Evolutionary conservation across 2,888 invertebrate genomes (phyloP), one percentile per base, ranked within the genome.

Genomic region (Drosophila falleni): DNA sequence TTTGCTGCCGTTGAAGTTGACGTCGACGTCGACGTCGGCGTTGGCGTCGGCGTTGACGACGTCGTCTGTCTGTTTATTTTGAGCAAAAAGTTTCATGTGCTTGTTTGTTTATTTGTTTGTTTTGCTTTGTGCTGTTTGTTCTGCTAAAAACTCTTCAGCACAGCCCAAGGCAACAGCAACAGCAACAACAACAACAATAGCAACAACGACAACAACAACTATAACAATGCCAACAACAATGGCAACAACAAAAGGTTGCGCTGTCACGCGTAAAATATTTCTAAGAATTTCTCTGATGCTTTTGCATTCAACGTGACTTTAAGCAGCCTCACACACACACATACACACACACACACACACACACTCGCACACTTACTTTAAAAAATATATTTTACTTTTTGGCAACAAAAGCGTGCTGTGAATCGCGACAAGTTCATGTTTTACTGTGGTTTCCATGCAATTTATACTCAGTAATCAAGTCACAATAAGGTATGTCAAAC

Each of bases 251-350:
- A 78, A 74, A 65, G 71, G 65, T 76, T 73, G 49, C 71, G 61
- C 72, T 81, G 87, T 56, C 81, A 89, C 87, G 84, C 89, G 89
- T 85, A 71, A 81, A 87, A 87, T 87, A 84, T 87, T 75, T 87
- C 78, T 78, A 46, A 74, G 85, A 80, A 87, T 81, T 75, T 70
- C 59, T 65, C 59, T 53, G 66, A 56, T 70, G 84, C 71, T 60
- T 41, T 66, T 66, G 79, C 87, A 78, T 83, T 81, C 75, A 78
- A 84, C 75, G 84, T 89, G 89, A 89, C 81, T 80, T 80, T 62
- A 76, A 76, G 72, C 71, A 62, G 49, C 37, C 19, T 50, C 46
- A 58, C 47, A 47, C 15, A 55, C 33, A 50, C 39, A 47, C 13
- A 56, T n/a, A 61, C 33, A 47, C n/a, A 37, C 16, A 33, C 23